phyloP scores from a whole-genome alignment of 2,888 invertebrate genomes.

The Orthosia incerta region DNA sequence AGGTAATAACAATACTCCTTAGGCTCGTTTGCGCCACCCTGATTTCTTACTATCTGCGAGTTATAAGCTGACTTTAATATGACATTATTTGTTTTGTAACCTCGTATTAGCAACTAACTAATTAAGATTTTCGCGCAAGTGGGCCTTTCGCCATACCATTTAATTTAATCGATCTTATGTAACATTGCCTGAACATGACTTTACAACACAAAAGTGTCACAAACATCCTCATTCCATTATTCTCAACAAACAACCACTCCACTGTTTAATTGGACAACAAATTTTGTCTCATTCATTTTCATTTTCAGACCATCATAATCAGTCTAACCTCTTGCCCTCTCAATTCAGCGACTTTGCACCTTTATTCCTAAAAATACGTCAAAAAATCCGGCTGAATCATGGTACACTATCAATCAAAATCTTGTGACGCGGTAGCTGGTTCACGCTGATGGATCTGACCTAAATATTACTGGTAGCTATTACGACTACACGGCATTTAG shows the following conservation, averaged over 20 bases:
- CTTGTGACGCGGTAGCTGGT: conserved; percentile 57
- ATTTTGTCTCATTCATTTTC: background rate
- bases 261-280: background rate
- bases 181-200: background rate
- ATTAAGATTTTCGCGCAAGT: too few species aligned
- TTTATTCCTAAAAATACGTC: conserved; percentile 42
- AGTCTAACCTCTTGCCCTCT: conserved; percentile 16
- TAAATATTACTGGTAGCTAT: conserved; percentile 61
- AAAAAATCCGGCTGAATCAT: conserved; percentile 58
- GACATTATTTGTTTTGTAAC: too few species aligned
- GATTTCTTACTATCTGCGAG: too few species aligned
- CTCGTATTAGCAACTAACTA: too few species aligned
- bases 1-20: too few species aligned
- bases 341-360: conserved; percentile 22
- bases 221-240: background rate
- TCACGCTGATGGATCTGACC: conserved; percentile 66
- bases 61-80: too few species aligned
- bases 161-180: background rate
- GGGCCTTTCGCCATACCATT: background rate
- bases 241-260: background rate
- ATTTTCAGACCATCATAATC: conserved; percentile 6
- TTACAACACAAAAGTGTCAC: background rate
- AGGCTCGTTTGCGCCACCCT: too few species aligned
- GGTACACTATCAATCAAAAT: conserved; percentile 63
- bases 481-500: conserved; percentile 42